A percentile compares a stretch with the other conserved stretches of the same genome.
Conservation (phyloP, 2,113 vertebrate species). For the Machaerirhynchus nigripectus region DNA sequence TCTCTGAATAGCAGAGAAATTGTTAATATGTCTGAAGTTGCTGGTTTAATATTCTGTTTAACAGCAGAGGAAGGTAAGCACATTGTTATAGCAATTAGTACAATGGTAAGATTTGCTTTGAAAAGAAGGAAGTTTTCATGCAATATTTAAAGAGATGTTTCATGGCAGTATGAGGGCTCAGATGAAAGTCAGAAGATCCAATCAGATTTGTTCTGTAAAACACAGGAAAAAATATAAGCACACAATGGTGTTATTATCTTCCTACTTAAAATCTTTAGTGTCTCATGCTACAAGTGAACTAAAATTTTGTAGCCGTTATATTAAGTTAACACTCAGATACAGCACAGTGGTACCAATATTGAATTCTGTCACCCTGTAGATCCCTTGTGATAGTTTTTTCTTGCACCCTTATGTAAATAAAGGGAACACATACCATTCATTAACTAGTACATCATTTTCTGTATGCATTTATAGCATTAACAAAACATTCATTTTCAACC, state of each 20-base stretch:
- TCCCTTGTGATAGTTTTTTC: neutral
- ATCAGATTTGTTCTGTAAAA: neutral
- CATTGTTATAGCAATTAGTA: neutral
- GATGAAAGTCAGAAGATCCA: neutral
- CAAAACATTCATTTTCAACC: neutral
- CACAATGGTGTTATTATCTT: neutral
- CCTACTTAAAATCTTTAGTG: neutral
- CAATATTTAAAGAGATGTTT: neutral
- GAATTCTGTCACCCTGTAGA: neutral
- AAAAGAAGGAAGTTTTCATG: neutral
- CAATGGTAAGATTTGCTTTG: neutral
- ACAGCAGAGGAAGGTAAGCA: neutral
- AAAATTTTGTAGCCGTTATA: neutral
- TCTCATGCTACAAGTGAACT: neutral
- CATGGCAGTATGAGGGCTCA: neutral
- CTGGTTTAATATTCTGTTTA: neutral
- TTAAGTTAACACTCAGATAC: neutral
- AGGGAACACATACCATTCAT: neutral
- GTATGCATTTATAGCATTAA: neutral
- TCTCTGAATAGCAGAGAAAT: neutral
- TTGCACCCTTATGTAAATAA: neutral
- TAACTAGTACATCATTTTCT: neutral
- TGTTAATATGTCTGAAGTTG: neutral
- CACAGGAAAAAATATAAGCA: neutral
- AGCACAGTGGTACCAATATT: neutral